Percentiles rank a stretch among this genome's conserved stretches.
These are phyloP conservation scores for Lithophane leautieri DNA, from an alignment of 2,888 invertebrate species.

Conservation along the genomic window DNA sequence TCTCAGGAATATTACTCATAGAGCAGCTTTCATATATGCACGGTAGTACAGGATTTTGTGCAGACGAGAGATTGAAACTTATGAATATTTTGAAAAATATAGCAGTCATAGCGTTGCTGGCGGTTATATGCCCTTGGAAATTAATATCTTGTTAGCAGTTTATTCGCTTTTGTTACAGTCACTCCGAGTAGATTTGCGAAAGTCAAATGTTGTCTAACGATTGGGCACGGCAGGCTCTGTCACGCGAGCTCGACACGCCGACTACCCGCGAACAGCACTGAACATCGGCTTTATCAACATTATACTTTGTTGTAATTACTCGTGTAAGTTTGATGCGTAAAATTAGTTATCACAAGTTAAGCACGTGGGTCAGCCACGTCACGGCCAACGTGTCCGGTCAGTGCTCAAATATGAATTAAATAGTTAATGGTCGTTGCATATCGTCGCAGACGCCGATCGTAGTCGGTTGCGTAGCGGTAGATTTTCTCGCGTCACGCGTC, in stretches of 20 bases:
- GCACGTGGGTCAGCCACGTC: conserved; percentile 62
- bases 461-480: conserved; percentile 75
- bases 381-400: conserved; percentile 49
- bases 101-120: conserved; percentile 41
- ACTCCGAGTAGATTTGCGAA: conserved; percentile 81
- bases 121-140: conserved; percentile 71
- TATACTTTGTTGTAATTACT: conserved; percentile 64
- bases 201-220: conserved; percentile 83
- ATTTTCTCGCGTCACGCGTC: conserved; percentile 66
- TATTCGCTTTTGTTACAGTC: conserved; percentile 78
- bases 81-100: conserved; percentile 39
- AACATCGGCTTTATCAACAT: conserved; percentile 64
- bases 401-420: conserved; percentile 62
- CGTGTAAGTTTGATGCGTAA: conserved; percentile 55
- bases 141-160: conserved; percentile 79
- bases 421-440: conserved; percentile 59
- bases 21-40: conserved; percentile 34
- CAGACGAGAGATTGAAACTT: conserved; percentile 16
- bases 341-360: conserved; percentile 56
- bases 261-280: conserved; percentile 61
- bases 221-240: conserved; percentile 83
- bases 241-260: conserved; percentile 82
- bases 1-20: conserved; percentile 37
- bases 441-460: conserved; percentile 72
- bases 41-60: conserved; percentile 18